Conservation (phyloP, 2,888 invertebrate genomes). For the Drosophila pegasa region DNA sequence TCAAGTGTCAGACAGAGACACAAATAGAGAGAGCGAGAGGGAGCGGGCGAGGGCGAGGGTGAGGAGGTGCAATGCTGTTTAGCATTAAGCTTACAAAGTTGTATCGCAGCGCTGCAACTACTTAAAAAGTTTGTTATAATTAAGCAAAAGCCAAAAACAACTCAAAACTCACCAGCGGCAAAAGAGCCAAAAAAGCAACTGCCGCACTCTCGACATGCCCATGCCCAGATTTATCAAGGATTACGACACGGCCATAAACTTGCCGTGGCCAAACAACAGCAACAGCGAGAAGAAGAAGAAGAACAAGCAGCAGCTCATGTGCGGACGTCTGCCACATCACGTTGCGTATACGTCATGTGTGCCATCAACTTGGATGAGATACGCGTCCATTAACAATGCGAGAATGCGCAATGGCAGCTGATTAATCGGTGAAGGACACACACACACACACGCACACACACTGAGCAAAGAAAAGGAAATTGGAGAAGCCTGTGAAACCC, state of each 20-base stretch:
- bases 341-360: slow-evolving; percentile 54
- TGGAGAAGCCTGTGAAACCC: not conserved
- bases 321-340: slow-evolving; percentile 29
- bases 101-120: slow-evolving; percentile 63
- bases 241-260: slow-evolving; percentile 34
- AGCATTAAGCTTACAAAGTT: slow-evolving; percentile 70
- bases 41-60: not conserved
- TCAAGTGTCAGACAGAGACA: slow-evolving; percentile 47
- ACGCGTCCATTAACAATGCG: slow-evolving; percentile 47
- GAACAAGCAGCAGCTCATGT: slow-evolving; percentile 35
- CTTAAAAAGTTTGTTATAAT: slow-evolving; percentile 78
- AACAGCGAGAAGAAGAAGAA: not conserved
- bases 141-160: slow-evolving; percentile 76
- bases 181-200: slow-evolving; percentile 26
- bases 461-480: slow-evolving; percentile 1
- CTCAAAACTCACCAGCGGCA: slow-evolving; percentile 51
- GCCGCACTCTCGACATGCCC: slow-evolving; percentile 4
- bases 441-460: not conserved
- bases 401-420: slow-evolving; percentile 33
- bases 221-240: slow-evolving; percentile 31
- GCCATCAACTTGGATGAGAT: slow-evolving; percentile 40
- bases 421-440: slow-evolving; percentile 61
- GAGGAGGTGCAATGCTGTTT: slow-evolving; percentile 10
- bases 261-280: slow-evolving; percentile 28
- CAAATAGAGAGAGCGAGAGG: not conserved